Conservation (phyloP, 2,888 invertebrate genomes). For the Drosophila bunnanda region DNA sequence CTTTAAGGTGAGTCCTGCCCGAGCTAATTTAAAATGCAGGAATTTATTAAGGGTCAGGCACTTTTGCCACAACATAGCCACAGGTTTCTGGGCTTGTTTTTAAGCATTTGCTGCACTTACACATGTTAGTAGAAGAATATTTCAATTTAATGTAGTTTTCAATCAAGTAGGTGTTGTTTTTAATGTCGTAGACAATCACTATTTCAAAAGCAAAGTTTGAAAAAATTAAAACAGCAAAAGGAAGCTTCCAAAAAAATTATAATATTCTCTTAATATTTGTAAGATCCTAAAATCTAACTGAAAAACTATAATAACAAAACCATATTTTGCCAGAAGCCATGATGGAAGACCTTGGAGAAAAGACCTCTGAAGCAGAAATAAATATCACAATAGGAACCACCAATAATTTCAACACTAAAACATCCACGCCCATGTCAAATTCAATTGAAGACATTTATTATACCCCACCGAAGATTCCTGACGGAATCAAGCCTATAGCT, state of each 20-base stretch:
- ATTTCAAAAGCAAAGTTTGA: not conserved
- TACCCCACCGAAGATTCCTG: not conserved
- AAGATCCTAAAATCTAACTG: not conserved
- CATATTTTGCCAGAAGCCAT: not conserved
- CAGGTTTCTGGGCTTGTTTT: too few species aligned
- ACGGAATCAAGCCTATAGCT: not conserved
- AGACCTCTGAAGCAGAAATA: not conserved
- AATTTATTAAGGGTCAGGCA: not conserved
- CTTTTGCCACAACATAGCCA: not conserved
- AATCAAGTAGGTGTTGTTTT: not conserved
- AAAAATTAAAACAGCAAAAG: not conserved
- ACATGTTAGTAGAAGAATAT: too few species aligned
- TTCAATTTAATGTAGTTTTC: not conserved
- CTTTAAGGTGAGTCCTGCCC: constrained; percentile 13
- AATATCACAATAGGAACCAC: not conserved
- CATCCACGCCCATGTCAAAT: not conserved
- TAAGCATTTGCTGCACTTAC: not conserved
- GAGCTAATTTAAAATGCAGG: not conserved
- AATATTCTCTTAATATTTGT: not conserved
- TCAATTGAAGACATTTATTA: not conserved
- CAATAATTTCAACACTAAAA: not conserved
- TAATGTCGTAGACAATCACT: not conserved
- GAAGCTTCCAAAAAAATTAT: not conserved
- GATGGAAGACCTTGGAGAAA: not conserved
- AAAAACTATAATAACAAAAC: not conserved